Evolutionary conservation across 2,888 invertebrate genomes (phyloP).

Genomic region (Megalurothrips usitatus): DNA sequence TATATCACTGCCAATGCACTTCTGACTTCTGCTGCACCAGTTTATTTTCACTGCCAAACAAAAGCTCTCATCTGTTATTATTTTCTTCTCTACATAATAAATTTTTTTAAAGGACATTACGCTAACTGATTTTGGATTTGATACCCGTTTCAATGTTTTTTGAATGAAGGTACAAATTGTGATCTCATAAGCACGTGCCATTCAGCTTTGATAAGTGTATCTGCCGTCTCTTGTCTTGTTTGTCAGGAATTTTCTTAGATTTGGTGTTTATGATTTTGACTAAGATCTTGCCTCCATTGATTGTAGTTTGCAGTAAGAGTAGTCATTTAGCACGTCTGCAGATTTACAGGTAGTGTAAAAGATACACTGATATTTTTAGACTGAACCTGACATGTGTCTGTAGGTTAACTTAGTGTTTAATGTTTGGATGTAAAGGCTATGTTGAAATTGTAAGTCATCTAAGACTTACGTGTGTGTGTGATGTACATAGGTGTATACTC

Average conservation of each 20-base stretch:
- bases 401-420: constrained; percentile 1
- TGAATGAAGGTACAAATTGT: not conserved
- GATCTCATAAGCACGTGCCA: constrained; percentile 20
- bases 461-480: not conserved
- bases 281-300: not conserved
- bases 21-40: not conserved
- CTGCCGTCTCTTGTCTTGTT: not conserved
- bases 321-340: not conserved
- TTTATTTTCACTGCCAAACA: not conserved
- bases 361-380: constrained; percentile 7
- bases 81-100: too few relatives aligned
- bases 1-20: constrained; percentile 10
- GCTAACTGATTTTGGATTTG: not conserved
- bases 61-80: not conserved
- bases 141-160: not conserved
- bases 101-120: too few relatives aligned
- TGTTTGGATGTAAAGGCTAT: not conserved
- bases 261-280: not conserved
- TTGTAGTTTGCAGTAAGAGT: not conserved
- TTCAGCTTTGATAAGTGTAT: constrained; percentile 11
- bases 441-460: not conserved
- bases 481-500: constrained; percentile 1
- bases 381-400: constrained; percentile 8
- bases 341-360: not conserved
- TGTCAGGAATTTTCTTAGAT: not conserved